Evolutionary conservation across 1,140 invertebrate species (phyloP).

Genomic region (Conus betulinus): DNA sequence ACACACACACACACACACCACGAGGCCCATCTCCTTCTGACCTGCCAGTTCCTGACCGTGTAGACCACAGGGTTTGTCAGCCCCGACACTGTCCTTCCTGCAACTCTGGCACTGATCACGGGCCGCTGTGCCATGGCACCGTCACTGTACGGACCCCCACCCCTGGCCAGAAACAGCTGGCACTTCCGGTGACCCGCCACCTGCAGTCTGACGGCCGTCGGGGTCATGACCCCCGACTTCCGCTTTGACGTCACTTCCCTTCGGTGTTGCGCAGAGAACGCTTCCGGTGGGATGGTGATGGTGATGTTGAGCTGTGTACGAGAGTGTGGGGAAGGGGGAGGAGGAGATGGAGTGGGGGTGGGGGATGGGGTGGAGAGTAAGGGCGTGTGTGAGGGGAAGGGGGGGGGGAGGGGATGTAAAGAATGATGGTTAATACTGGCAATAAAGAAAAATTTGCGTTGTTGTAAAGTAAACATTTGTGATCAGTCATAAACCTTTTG

Average conservation of each 20-base stretch:
- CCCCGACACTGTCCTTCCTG: constrained; percentile 68
- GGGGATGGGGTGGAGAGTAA: no score
- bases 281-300: constrained; percentile 17
- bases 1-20: no score
- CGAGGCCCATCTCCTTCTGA: constrained; percentile 24
- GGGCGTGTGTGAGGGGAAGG: no score
- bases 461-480: no score
- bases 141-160: constrained; percentile 35
- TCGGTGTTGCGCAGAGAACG: neutral
- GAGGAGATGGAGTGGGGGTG: neutral
- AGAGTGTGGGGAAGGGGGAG: neutral
- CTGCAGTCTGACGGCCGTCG: constrained; percentile 43
- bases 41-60: constrained; percentile 63
- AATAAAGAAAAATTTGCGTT: no score
- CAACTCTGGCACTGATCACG: constrained; percentile 67
- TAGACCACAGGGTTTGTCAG: constrained; percentile 74
- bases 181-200: constrained; percentile 61
- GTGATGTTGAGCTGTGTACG: neutral
- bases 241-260: constrained; percentile 5
- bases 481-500: no score
- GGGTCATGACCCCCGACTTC: neutral
- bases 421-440: no score
- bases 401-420: no score
- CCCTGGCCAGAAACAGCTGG: constrained; percentile 58
- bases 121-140: constrained; percentile 60